phyloP scores from a whole-genome alignment of 2,797 vertebrate species.

The Neosalanx taihuensis region DNA sequence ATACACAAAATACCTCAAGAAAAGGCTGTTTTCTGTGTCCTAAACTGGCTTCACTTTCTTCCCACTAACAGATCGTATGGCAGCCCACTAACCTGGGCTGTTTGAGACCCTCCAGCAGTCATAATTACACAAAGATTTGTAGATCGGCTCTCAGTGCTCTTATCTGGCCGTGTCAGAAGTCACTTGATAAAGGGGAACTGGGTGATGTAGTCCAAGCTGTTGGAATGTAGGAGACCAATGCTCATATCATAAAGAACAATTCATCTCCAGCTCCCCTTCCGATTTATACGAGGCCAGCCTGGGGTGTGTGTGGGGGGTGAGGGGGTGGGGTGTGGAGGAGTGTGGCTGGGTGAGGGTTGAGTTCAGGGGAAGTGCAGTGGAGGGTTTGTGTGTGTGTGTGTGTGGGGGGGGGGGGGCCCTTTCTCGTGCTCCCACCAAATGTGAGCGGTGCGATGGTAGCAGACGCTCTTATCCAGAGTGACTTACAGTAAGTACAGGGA shows the following conservation, averaged over 20 bases:
- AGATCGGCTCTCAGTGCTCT: slow-evolving; percentile 53
- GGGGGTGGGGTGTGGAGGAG: slow-evolving; percentile 14
- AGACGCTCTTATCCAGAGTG: background rate
- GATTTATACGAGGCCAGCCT: slow-evolving; percentile 44
- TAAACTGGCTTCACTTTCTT: too few relatives aligned
- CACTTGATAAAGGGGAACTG: slow-evolving; percentile 59
- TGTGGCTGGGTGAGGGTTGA: slow-evolving; percentile 49
- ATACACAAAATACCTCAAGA: slow-evolving; percentile 32
- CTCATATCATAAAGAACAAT: slow-evolving; percentile 57
- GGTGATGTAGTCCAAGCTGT: slow-evolving; percentile 41
- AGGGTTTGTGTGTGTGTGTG: slow-evolving; percentile 19
- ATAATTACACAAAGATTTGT: slow-evolving; percentile 71
- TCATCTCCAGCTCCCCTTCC: slow-evolving; percentile 55
- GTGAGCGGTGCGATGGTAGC: background rate
- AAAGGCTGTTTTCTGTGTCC: too few relatives aligned
- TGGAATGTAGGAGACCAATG: slow-evolving; percentile 61
- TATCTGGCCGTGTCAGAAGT: slow-evolving; percentile 66
- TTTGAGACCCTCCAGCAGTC: slow-evolving; percentile 49
- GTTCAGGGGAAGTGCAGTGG: slow-evolving; percentile 63
- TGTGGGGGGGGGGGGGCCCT: slow-evolving; percentile 15
- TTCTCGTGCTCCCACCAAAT: background rate
- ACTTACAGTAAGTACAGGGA: too few relatives aligned
- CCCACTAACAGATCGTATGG: slow-evolving; percentile 46
- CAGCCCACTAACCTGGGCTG: slow-evolving; percentile 46
- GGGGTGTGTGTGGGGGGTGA: slow-evolving; percentile 23